Evolutionary conservation across 2,888 invertebrate species (phyloP).

Genomic region (Peribatodes rhomboidaria): DNA sequence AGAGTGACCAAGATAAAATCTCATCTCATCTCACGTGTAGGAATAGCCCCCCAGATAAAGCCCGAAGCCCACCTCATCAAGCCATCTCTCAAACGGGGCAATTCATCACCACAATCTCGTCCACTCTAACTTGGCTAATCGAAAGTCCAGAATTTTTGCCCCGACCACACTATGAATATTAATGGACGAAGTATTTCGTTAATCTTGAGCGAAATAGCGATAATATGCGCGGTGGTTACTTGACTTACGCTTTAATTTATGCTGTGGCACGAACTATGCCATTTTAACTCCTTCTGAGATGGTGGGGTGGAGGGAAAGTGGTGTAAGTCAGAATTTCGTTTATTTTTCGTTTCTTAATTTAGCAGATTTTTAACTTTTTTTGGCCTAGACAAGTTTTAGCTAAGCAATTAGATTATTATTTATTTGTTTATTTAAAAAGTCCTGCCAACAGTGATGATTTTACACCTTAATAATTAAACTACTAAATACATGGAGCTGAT

Average conservation of each 20-base stretch:
- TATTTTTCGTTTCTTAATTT: background rate
- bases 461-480: too few species aligned
- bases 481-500: too few species aligned
- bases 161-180: conserved; percentile 71
- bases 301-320: conserved; percentile 41
- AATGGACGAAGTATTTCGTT: conserved; percentile 77
- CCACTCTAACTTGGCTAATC: conserved; percentile 63
- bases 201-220: conserved; percentile 83
- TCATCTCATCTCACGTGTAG: too few species aligned
- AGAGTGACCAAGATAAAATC: too few species aligned
- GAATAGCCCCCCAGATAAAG: too few species aligned
- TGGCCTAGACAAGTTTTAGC: too few species aligned
- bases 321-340: conserved; percentile 51
- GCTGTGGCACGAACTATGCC: conserved; percentile 84
- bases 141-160: conserved; percentile 62
- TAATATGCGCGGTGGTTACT: conserved; percentile 84
- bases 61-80: background rate
- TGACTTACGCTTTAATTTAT: conserved; percentile 82
- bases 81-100: conserved; percentile 14
- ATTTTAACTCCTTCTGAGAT: conserved; percentile 85
- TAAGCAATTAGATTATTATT: too few species aligned
- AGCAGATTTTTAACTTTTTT: background rate
- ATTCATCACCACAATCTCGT: conserved; percentile 40
- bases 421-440: too few species aligned
- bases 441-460: too few species aligned